Evolutionary conservation across 64 coral and sea anemone species (phyloP), one percentile per base, ranked within the genome.

Genomic region (Porites australiensis): DNA sequence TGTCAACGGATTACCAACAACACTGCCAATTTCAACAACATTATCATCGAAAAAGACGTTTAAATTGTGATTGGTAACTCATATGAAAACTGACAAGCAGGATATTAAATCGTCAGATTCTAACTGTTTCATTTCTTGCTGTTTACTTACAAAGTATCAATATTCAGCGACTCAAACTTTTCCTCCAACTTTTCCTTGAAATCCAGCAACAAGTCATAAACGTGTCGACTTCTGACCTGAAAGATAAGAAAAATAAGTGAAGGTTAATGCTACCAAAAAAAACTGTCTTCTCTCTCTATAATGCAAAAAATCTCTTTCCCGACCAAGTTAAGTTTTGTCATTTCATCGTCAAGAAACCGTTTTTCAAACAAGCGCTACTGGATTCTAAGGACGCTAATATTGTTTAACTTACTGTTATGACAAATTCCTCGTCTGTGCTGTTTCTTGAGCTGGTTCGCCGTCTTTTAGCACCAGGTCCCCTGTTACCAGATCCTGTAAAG

Each of bases 111-210:
- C 27, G 27, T 37, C 27, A 37, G 27, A 37, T 37, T 37, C 27
- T 37, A 1, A 37, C 27, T 37, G 27, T 37, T 37, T 37, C 0
- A 37, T 37, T 0, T 37, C 54, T 57, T 55, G 19, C 3, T 13
- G 2, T 4, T 82, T 60, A 88, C 65, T 79, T 67, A 80, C 76
- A 82, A 9, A 18, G 77, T 74, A 4, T 72, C 79, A 50, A 62
- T 62, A 8, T 52, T 91, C 55, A 49, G 19, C 5, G 16, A 70
- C 47, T 92, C 86, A 86, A 96, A 96, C 49, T 86, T 92, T 2
- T 68, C 89, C 4, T 89, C 93, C 6, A 96, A 58, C 44, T 94
- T 88, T 8, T 93, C 88, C 13, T 96, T 73, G 87, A 96, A 76
- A 0, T 66, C 69, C 82, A 88, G 67, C 58, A 96, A 50, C 27